phyloP scores from a whole-genome alignment of 2,797 vertebrate species.

The Coccyzus lansbergi region DNA sequence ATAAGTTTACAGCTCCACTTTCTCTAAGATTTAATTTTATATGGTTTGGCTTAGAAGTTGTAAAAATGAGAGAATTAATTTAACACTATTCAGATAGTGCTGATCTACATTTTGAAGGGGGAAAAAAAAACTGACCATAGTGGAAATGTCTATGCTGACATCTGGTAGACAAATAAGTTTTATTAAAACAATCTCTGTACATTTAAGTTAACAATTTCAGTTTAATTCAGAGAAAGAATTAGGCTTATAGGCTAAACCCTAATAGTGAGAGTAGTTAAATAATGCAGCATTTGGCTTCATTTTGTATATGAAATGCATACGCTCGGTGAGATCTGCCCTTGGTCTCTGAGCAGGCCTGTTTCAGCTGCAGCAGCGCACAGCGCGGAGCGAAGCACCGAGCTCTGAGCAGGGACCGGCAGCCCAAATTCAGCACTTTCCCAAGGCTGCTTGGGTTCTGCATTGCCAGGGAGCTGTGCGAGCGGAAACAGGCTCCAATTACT shows the following conservation, averaged over 20 bases:
- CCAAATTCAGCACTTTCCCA: not conserved
- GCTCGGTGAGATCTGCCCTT: not conserved
- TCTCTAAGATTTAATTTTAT: not conserved
- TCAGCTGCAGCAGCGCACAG: rapidly evolving
- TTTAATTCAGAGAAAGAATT: not conserved
- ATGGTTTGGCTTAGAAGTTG: not conserved
- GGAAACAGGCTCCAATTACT: not conserved
- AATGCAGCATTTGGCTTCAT: not conserved
- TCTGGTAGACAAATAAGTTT: not conserved
- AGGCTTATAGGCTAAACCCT: not conserved
- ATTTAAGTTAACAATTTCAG: not conserved
- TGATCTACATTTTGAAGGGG: not conserved
- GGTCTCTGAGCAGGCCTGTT: not conserved
- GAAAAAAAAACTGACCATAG: not conserved
- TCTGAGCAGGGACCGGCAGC: not conserved
- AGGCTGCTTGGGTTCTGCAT: not conserved
- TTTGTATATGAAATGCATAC: not conserved
- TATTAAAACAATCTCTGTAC: conserved; percentile 33
- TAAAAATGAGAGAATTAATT: not conserved
- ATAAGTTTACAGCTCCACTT: not conserved
- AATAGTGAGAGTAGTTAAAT: not conserved
- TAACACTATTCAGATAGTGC: not conserved
- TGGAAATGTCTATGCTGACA: not conserved
- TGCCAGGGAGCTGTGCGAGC: not conserved
- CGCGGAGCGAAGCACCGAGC: not conserved